Base-by-base conservation (phyloP, 2,888 invertebrate genomes). In the Diarsia brunnea region DNA sequence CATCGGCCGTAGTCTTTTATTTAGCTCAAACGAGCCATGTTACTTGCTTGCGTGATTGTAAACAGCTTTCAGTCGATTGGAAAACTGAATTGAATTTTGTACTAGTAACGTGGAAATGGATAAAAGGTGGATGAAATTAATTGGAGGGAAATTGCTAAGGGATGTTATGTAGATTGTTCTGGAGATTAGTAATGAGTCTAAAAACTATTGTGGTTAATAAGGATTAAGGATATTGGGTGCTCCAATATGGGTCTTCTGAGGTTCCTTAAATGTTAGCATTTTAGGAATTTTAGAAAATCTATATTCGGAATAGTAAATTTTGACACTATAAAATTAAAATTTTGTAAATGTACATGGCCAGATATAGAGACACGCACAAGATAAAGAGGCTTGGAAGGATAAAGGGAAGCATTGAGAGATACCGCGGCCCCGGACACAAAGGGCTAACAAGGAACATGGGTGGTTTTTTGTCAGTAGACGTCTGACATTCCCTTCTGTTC, bases 31-130 rank as follows among this genome's bases (percentile, higher is more conserved):
- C 82, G 86, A 85, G 85, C 75, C 81, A 67, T 85, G 77, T 77
- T 85, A 84, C 86, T 77, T 83, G 82, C 81, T 84, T 82, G 86
- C 86, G 86, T 82, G 81, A 84, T 85, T 81, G 87, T 87, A 88
- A 89, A 88, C 85, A 85, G 87, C 87, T 90, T 86, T 89, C 88
- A 90, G 87, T 87, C 86, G 84, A 89, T 90, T 89, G 89, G 91
- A 90, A 89, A 87, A 86, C 88, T 89, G 79, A 84, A 89, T 89
- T 88, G 80, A 84, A 89, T 88, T 84, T 75, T 60, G 69, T 68
- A 63, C 69, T 55, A 63, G 81, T 70, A 84, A 70, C 49, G 67
- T 70, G 53, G 31, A 65, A 82, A 61, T 51, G 67, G 67, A 51
- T 78, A 63, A 77, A 81, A 69, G 21, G 60, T 60, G 49, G 45